Conservation (phyloP, 2,113 vertebrate genomes). For the Perccottus glenii region DNA sequence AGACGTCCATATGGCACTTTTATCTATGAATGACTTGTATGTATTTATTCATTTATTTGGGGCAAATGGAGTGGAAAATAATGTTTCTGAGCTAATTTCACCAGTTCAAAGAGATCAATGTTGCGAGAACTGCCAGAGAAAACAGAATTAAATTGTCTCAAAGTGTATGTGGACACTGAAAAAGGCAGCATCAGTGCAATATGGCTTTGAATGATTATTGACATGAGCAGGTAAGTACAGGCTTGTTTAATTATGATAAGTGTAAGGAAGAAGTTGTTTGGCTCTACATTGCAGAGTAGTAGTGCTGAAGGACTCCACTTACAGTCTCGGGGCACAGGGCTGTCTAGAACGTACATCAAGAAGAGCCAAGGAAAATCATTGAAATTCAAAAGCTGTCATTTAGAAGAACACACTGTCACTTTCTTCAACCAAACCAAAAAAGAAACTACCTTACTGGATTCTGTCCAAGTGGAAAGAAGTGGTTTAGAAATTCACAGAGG, state of each 20-base stretch:
- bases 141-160: constrained; percentile 67
- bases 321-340: constrained; percentile 39
- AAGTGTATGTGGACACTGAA: constrained; percentile 39
- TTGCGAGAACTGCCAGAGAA: constrained; percentile 61
- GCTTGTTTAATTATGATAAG: constrained; percentile 59
- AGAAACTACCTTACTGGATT: constrained; percentile 38
- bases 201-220: constrained; percentile 43
- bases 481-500: constrained; percentile 54
- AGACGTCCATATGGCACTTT: constrained; percentile 41
- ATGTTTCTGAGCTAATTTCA: constrained; percentile 65
- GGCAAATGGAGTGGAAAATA: constrained; percentile 64
- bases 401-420: constrained; percentile 50
- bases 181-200: constrained; percentile 48
- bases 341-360: constrained; percentile 52
- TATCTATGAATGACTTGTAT: constrained; percentile 43
- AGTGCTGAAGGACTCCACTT: constrained; percentile 47
- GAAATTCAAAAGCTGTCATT: constrained; percentile 66
- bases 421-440: constrained; percentile 18
- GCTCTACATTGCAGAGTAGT: constrained; percentile 58
- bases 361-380: constrained; percentile 57
- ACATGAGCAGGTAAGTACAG: constrained; percentile 50
- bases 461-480: constrained; percentile 19
- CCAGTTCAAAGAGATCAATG: constrained; percentile 68
- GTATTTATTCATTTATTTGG: constrained; percentile 67
- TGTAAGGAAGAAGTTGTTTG: constrained; percentile 17